These are phyloP conservation scores for Amphiura filiformis DNA, from an alignment of 35 echinoderm and acorn worm genomes.

Conservation along the genomic window DNA sequence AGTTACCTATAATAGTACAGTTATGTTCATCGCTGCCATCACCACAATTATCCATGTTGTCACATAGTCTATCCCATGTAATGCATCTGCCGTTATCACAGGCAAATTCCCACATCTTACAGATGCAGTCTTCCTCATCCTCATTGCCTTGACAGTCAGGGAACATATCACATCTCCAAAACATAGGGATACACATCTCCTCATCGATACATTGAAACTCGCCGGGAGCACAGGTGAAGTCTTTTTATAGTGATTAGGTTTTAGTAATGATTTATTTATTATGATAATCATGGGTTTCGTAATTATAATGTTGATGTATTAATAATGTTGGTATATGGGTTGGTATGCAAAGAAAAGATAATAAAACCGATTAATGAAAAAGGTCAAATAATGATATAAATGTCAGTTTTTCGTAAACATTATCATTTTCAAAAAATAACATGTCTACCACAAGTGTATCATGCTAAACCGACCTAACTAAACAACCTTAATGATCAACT, in stretches of 20 bases:
- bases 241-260: too few species aligned
- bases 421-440: too few species aligned
- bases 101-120: background rate
- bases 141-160: background rate
- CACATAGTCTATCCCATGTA: background rate
- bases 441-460: too few species aligned
- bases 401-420: too few species aligned
- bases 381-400: too few species aligned
- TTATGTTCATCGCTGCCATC: background rate
- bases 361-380: too few species aligned
- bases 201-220: background rate
- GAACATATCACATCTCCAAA: background rate
- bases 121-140: background rate
- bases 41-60: background rate
- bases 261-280: background rate
- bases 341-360: too few species aligned
- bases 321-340: too few species aligned
- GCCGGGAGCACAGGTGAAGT: background rate
- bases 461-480: too few species aligned
- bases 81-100: background rate
- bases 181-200: background rate
- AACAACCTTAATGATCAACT: too few species aligned
- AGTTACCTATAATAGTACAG: background rate
- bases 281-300: background rate
- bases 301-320: background rate